These are phyloP conservation scores for Barnardius zonarius DNA, from an alignment of 2,113 vertebrate genomes.

Conservation along the genomic window DNA sequence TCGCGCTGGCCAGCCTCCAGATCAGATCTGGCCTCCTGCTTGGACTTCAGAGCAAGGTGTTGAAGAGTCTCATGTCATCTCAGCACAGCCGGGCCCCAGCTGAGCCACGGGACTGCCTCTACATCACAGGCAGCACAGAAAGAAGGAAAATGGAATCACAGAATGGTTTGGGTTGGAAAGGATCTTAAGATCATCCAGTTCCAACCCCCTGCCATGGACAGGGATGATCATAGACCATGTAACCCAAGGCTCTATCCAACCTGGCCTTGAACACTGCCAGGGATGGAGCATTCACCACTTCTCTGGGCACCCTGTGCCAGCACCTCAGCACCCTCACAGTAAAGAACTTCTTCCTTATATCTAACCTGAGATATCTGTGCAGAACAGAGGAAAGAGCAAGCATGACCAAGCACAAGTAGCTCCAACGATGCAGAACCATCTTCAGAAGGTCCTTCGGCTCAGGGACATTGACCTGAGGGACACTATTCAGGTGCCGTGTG, in stretches of 20 bases:
- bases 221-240: not conserved
- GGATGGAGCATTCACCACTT: not conserved
- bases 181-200: not conserved
- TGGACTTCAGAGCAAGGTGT: not conserved
- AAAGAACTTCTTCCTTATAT: not conserved
- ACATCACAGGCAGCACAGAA: not conserved
- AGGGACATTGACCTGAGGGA: accelerated
- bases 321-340: not conserved
- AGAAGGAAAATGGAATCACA: not conserved
- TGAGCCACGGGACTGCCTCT: not conserved
- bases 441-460: not conserved
- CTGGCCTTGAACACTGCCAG: not conserved
- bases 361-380: not conserved
- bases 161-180: not conserved
- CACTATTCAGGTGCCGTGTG: too few relatives aligned
- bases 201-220: not conserved
- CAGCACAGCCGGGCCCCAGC: too few relatives aligned
- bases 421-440: accelerated
- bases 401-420: not conserved
- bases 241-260: not conserved
- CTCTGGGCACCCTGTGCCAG: not conserved
- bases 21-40: not conserved
- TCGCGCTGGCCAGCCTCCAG: not conserved
- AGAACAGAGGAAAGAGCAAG: not conserved
- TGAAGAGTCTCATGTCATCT: not conserved